These are phyloP conservation scores for Dendrolimus houi DNA, from an alignment of 2,888 invertebrate species.

Conservation along the genomic window DNA sequence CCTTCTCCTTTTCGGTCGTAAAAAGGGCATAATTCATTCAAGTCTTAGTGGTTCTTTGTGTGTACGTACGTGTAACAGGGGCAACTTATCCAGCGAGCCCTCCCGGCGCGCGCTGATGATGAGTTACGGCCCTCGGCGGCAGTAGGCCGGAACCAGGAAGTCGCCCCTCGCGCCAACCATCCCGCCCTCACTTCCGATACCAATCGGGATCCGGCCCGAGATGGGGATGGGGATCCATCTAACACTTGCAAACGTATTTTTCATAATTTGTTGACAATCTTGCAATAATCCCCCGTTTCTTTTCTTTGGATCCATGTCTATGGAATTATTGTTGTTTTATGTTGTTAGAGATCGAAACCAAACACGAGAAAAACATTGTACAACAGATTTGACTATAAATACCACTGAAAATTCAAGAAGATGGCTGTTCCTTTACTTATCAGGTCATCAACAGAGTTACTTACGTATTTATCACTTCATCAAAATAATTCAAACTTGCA, in stretches of 20 bases:
- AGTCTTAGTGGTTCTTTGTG: constrained; percentile 67
- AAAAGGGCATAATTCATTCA: constrained; percentile 61
- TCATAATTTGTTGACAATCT: constrained; percentile 56
- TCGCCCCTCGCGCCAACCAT: constrained; percentile 53
- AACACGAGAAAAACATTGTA: too few species aligned
- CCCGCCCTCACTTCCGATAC: constrained; percentile 64
- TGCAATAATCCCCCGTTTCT: constrained; percentile 2
- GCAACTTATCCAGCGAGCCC: constrained; percentile 16
- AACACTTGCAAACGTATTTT: constrained; percentile 19
- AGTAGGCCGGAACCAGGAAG: constrained; percentile 54
- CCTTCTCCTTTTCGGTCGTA: constrained; percentile 47
- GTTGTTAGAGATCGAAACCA: too few species aligned
- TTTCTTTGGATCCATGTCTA: neutral
- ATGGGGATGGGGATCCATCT: neutral
- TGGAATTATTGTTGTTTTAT: too few species aligned
- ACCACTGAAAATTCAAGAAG: too few species aligned
- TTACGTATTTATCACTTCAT: too few species aligned
- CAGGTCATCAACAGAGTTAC: too few species aligned
- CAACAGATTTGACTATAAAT: too few species aligned
- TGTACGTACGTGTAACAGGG: constrained; percentile 20
- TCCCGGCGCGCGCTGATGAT: constrained; percentile 66
- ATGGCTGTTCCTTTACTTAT: too few species aligned
- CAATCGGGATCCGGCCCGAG: constrained; percentile 41
- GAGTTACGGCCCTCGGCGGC: constrained; percentile 54
- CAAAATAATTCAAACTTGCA: too few species aligned